phyloP scores from a whole-genome alignment of 1,140 invertebrate genomes.

The Meloidogyne floridensis region DNA sequence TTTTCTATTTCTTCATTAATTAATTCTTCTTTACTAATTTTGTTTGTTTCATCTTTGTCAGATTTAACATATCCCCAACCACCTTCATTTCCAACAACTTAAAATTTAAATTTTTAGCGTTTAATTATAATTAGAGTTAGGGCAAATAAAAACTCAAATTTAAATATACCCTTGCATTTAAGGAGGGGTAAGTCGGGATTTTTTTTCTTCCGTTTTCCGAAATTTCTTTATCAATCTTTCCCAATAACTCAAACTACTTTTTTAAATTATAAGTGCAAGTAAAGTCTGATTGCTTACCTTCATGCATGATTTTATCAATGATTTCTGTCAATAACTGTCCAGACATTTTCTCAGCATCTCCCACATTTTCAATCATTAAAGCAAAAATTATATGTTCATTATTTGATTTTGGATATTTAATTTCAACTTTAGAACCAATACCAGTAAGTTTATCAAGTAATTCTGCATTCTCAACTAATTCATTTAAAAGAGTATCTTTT shows the following conservation, averaged over 20 bases:
- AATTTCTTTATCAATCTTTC: too few species aligned
- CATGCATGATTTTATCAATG: background rate
- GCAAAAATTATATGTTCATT: background rate
- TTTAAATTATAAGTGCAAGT: too few species aligned
- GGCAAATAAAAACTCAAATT: too few species aligned
- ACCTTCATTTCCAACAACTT: background rate
- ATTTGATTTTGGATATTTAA: background rate
- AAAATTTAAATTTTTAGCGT: background rate
- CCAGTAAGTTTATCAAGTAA: background rate
- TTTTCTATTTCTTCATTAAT: background rate
- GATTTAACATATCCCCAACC: background rate
- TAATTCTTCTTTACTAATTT: background rate
- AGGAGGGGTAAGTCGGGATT: too few species aligned
- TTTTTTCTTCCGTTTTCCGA: too few species aligned
- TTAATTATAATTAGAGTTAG: too few species aligned
- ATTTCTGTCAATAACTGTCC: background rate
- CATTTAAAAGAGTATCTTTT: background rate
- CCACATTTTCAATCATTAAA: background rate
- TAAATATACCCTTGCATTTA: too few species aligned
- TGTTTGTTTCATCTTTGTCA: background rate
- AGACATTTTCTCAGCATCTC: slow-evolving; percentile 9
- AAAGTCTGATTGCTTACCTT: background rate
- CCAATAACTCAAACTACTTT: too few species aligned
- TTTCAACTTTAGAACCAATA: background rate
- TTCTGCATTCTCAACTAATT: background rate